Conservation (phyloP, 2,113 vertebrate genomes). For the Chaenogobius annularis region DNA sequence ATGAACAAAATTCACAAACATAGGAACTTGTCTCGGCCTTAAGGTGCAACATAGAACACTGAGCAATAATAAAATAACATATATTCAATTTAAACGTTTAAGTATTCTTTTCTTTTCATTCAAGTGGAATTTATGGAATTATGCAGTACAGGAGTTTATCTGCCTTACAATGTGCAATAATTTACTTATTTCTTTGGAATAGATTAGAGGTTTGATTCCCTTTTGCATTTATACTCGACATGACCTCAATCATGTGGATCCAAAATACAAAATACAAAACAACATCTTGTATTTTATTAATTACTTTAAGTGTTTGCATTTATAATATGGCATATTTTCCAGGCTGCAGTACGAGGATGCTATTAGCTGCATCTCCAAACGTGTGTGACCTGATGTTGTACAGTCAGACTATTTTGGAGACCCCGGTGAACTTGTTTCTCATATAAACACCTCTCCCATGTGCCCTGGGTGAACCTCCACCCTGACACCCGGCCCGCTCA, state of each 20-base stretch:
- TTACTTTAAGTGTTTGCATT: conserved; percentile 28
- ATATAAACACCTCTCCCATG: conserved; percentile 50
- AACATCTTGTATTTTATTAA: conserved; percentile 25
- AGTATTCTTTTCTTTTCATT: background rate
- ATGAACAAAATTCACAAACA: no score
- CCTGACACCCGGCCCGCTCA: conserved; percentile 56
- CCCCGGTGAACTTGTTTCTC: conserved; percentile 25
- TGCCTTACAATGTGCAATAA: background rate
- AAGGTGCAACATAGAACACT: no score
- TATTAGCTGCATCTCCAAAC: conserved; percentile 38
- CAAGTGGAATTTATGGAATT: background rate
- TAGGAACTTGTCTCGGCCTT: no score
- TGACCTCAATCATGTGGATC: background rate
- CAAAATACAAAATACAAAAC: background rate
- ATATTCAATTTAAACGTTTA: background rate
- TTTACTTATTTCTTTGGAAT: background rate
- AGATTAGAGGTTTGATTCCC: background rate
- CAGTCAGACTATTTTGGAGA: background rate
- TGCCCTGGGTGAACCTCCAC: conserved; percentile 54
- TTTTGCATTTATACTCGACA: background rate
- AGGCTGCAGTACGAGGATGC: conserved; percentile 33
- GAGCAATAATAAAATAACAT: no score
- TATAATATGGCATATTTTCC: background rate
- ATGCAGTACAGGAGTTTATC: background rate
- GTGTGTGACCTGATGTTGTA: conserved; percentile 23